Evolutionary conservation across 2,113 vertebrate species (phyloP).

Genomic region (Syrmaticus mikado): DNA sequence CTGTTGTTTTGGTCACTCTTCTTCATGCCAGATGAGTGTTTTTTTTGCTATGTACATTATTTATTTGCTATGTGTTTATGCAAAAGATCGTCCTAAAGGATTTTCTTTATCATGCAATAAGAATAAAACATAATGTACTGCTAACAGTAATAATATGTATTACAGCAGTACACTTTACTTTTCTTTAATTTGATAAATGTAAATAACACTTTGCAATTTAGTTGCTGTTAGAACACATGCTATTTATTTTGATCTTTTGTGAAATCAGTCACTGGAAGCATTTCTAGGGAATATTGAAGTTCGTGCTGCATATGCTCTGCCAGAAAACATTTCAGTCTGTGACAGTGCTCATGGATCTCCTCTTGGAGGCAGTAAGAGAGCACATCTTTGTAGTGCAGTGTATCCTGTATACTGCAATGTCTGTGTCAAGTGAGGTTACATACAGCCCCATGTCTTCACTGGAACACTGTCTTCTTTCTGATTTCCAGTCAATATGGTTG

Average conservation of each 20-base stretch:
- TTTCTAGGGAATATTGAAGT: conserved; percentile 6
- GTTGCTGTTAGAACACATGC: neutral
- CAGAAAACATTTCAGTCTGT: neutral
- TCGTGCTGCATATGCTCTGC: neutral
- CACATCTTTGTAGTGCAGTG: neutral
- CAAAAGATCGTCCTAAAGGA: neutral
- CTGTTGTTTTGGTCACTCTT: neutral
- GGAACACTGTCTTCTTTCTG: neutral
- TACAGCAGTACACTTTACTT: neutral
- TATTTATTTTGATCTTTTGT: neutral
- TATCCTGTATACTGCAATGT: neutral
- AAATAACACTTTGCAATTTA: neutral
- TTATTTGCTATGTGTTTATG: too few relatives aligned
- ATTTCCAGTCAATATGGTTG: neutral
- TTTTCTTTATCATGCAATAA: neutral
- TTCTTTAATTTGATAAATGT: neutral
- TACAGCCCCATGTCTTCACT: fast-evolving
- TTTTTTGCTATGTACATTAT: neutral
- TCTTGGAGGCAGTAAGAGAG: conserved; percentile 61
- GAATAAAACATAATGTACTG: neutral
- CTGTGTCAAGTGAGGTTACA: neutral
- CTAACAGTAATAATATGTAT: neutral
- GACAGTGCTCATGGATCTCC: conserved; percentile 17
- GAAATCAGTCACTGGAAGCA: neutral
- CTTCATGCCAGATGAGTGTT: neutral